phyloP scores from a whole-genome alignment of 2,113 vertebrate species.

The Gymnorhina tibicen region DNA sequence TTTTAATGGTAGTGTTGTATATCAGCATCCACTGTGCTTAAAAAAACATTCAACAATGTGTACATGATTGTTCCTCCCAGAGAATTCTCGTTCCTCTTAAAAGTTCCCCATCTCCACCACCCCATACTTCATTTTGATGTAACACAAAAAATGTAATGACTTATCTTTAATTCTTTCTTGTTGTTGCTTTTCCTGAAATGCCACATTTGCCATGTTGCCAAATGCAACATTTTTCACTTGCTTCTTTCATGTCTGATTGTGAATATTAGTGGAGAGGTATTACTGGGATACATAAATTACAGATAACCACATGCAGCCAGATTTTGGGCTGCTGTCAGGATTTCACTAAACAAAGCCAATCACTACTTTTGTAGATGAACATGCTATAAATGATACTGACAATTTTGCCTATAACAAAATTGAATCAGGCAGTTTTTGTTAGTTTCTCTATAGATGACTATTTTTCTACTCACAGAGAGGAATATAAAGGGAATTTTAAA shows the following conservation, averaged over 20 bases:
- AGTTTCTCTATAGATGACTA: constrained; percentile 15
- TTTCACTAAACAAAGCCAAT: not conserved
- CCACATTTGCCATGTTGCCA: not conserved
- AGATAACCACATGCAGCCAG: not conserved
- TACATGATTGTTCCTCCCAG: not conserved
- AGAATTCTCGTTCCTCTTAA: not conserved
- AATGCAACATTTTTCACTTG: not conserved
- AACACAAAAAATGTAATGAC: not conserved
- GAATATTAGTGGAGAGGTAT: not conserved
- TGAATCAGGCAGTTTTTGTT: not conserved
- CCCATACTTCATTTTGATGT: not conserved
- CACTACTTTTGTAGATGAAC: not conserved
- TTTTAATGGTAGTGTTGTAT: not conserved
- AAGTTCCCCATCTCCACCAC: not conserved
- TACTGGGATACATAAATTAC: not conserved
- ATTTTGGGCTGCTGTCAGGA: not conserved
- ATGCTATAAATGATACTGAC: not conserved
- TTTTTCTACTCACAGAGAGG: constrained; percentile 36
- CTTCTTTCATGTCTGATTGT: not conserved
- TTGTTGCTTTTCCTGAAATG: not conserved
- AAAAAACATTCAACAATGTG: not conserved
- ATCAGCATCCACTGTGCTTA: not conserved
- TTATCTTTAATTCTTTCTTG: not conserved
- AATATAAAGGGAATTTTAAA: constrained; percentile 7
- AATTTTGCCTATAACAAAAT: not conserved